Conservation (phyloP, 2,113 vertebrate genomes). For the Menidia beryllina region DNA sequence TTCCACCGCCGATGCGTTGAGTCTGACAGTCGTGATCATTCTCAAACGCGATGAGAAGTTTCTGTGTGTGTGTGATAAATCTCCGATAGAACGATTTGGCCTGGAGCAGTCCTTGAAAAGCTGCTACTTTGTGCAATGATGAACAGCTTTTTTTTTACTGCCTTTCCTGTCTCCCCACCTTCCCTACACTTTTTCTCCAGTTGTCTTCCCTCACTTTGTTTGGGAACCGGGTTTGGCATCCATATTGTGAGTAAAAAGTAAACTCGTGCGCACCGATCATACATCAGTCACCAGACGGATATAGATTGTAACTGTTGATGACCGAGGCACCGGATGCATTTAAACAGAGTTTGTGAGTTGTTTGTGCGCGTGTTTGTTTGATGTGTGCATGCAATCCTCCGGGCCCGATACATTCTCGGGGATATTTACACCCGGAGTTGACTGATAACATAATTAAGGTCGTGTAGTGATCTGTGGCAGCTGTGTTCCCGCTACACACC, state of each 20-base stretch:
- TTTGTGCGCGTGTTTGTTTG: conserved; percentile 27
- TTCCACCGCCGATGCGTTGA: conserved; percentile 46
- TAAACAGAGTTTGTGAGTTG: conserved; percentile 38
- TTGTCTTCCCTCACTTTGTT: conserved; percentile 15
- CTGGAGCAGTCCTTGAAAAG: conserved; percentile 56
- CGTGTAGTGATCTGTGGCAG: conserved; percentile 67
- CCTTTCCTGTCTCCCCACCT: conserved; percentile 4
- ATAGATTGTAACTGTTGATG: conserved; percentile 68
- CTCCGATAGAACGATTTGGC: conserved; percentile 53
- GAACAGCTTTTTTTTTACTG: conserved; percentile 23
- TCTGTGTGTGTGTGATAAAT: conserved; percentile 15
- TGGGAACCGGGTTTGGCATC: conserved; percentile 30
- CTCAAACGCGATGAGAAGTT: conserved; percentile 42
- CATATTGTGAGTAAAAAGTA: conserved; percentile 59
- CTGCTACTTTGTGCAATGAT: conserved; percentile 59
- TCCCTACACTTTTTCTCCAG: conserved; percentile 10
- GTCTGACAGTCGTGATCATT: conserved; percentile 39
- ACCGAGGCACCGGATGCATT: conserved; percentile 49
- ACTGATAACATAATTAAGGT: conserved; percentile 80
- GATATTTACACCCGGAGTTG: conserved; percentile 76
- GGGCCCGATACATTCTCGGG: conserved; percentile 58
- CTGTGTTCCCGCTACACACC: conserved; percentile 54
- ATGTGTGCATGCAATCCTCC: conserved; percentile 41
- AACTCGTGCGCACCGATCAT: conserved; percentile 44
- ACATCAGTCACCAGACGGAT: conserved; percentile 54